A percentile compares a stretch with the other conserved stretches of the same genome.
These are phyloP conservation scores for Saccopteryx bilineata DNA, from an alignment of 2,113 vertebrate species.

Conservation along the genomic window DNA sequence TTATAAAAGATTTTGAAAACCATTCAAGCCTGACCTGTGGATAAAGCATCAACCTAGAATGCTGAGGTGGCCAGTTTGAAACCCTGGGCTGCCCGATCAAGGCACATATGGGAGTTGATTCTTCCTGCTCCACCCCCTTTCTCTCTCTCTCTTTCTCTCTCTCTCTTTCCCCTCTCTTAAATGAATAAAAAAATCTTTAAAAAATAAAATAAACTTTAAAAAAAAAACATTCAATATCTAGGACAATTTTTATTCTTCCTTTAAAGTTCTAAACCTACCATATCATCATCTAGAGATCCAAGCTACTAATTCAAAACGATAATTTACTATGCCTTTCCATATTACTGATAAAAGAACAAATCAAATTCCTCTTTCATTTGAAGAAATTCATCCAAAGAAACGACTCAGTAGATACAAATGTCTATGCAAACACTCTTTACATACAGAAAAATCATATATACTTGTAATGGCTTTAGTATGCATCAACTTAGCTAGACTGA, in stretches of 20 bases:
- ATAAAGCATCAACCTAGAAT: no score
- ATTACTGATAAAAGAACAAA: constrained; percentile 33
- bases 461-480: not conserved
- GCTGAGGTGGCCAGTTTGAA: no score
- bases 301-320: constrained; percentile 44
- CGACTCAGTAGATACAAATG: not conserved
- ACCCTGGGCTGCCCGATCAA: no score
- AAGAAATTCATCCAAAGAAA: constrained; percentile 48
- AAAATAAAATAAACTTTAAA: no score
- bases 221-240: constrained; percentile 18
- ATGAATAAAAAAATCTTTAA: no score
- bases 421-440: not conserved
- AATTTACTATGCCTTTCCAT: constrained; percentile 17
- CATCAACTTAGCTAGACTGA: constrained; percentile 28
- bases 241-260: constrained; percentile 53
- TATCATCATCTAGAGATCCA: constrained; percentile 6
- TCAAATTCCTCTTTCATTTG: constrained; percentile 61
- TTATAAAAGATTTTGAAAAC: constrained; percentile 43
- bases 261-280: constrained; percentile 48
- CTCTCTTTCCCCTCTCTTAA: no score
- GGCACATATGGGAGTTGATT: no score
- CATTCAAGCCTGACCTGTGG: not conserved
- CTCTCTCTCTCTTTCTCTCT: no score
- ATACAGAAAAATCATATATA: constrained; percentile 46
- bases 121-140: no score